Evolutionary conservation across 1,140 invertebrate species (phyloP).

Genomic region (Idris sp.): DNA sequence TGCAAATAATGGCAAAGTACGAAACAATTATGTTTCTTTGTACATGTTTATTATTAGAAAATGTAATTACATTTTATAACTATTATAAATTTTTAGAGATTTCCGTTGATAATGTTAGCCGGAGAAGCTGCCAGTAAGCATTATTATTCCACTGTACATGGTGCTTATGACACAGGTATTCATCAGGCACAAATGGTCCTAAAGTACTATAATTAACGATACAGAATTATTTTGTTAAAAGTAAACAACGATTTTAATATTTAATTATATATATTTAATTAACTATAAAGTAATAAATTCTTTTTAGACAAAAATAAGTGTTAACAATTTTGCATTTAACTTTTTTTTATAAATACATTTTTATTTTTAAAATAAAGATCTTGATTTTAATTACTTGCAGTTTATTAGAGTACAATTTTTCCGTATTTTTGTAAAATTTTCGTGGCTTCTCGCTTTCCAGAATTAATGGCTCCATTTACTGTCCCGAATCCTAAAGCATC

Average conservation of each 20-base stretch:
- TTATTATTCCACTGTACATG: conserved; percentile 87
- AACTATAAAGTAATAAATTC: too few species aligned
- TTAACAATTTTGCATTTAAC: too few species aligned
- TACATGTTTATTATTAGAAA: too few species aligned
- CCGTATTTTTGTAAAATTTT: conserved; percentile 40
- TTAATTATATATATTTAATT: too few species aligned
- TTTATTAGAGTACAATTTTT: conserved; percentile 14
- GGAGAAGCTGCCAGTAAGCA: conserved; percentile 85
- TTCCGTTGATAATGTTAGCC: conserved; percentile 83
- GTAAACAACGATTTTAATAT: too few species aligned
- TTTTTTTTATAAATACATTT: too few species aligned
- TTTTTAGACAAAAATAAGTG: too few species aligned
- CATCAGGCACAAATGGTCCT: conserved; percentile 77
- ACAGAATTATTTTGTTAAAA: too few species aligned
- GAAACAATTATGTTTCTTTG: not conserved
- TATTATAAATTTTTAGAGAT: conserved; percentile 57
- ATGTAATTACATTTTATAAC: too few species aligned
- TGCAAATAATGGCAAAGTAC: conserved; percentile 21
- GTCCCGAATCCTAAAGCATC: conserved; percentile 8
- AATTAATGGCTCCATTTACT: conserved; percentile 37
- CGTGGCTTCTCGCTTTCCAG: conserved; percentile 37
- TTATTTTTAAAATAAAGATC: too few species aligned
- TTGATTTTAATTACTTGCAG: too few species aligned
- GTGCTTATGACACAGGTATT: conserved; percentile 81
- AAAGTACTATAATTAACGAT: conserved; percentile 61